A percentile compares a stretch with the other conserved stretches of the same genome.
Conservation (phyloP, 1,140 invertebrate species). For the Bradynema listronoti region DNA sequence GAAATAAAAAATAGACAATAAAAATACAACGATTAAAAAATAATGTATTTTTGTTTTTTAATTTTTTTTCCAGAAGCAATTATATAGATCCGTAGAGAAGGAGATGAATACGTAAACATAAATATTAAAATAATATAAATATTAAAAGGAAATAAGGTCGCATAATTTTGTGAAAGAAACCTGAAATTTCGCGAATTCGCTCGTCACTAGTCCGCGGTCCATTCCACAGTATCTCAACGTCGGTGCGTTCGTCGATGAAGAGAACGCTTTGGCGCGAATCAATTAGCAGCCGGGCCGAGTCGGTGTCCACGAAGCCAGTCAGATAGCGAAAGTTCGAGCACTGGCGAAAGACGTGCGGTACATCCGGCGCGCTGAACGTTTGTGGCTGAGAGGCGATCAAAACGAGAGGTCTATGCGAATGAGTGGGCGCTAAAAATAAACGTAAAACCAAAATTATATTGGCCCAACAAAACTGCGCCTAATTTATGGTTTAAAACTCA, state of each 20-base stretch:
- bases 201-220: slow-evolving; percentile 15
- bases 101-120: slow-evolving; percentile 5
- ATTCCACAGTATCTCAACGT: slow-evolving; percentile 46
- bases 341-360: slow-evolving; percentile 31
- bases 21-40: slow-evolving; percentile 16
- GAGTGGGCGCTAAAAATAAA: too few relatives aligned
- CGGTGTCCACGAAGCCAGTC: slow-evolving; percentile 32
- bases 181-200: slow-evolving; percentile 8
- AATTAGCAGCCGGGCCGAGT: slow-evolving; percentile 34
- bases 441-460: not conserved
- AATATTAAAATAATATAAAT: not conserved
- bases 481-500: too few relatives aligned
- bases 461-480: not conserved
- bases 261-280: slow-evolving; percentile 15
- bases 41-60: too few relatives aligned
- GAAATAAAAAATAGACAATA: slow-evolving; percentile 5
- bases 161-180: slow-evolving; percentile 20
- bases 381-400: too few relatives aligned
- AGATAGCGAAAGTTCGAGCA: slow-evolving; percentile 48
- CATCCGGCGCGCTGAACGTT: too few relatives aligned
- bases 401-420: too few relatives aligned
- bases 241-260: slow-evolving; percentile 34
- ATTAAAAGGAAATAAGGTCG: not conserved
- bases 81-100: slow-evolving; percentile 13
- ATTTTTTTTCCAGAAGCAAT: not conserved